phyloP scores from a whole-genome alignment of 2,888 invertebrate genomes.

The Synergus umbraculus region DNA sequence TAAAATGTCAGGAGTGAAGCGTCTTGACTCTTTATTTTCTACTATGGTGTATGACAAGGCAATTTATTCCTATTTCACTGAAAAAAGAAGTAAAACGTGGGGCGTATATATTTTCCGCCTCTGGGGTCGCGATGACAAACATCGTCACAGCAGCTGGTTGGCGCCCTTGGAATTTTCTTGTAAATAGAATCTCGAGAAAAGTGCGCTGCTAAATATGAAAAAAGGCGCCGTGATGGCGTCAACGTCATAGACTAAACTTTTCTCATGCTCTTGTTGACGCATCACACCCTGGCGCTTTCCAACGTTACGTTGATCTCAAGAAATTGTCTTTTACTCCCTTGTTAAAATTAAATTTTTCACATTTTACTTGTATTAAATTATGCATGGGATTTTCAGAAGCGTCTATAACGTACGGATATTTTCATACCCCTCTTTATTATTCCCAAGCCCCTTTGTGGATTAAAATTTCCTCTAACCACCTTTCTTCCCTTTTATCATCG shows the following conservation, averaged over 20 bases:
- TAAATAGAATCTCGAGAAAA: slow-evolving; percentile 65
- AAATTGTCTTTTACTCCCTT: neutral
- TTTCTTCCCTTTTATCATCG: too few relatives aligned
- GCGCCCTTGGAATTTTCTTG: slow-evolving; percentile 66
- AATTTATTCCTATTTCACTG: neutral
- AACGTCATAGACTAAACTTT: slow-evolving; percentile 60
- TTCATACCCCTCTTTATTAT: too few relatives aligned
- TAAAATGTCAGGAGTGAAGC: slow-evolving; percentile 11
- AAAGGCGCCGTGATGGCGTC: slow-evolving; percentile 53
- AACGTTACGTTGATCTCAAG: slow-evolving; percentile 40
- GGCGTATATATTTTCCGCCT: neutral
- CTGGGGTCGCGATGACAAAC: neutral
- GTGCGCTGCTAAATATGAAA: slow-evolving; percentile 5
- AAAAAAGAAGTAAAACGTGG: neutral
- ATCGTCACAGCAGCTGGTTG: slow-evolving; percentile 56
- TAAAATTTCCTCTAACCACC: too few relatives aligned
- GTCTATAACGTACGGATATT: too few relatives aligned
- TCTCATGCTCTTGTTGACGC: slow-evolving; percentile 62
- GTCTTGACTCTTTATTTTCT: slow-evolving; percentile 3
- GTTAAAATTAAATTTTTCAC: neutral
- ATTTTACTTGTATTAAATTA: too few relatives aligned
- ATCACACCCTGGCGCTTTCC: slow-evolving; percentile 66
- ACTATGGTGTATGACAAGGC: neutral
- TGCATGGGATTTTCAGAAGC: too few relatives aligned
- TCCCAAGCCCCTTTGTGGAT: too few relatives aligned